Percentiles rank a stretch among this genome's conserved stretches.
phyloP scores from a whole-genome alignment of 2,797 vertebrate genomes.

The Takifugu ocellatus region DNA sequence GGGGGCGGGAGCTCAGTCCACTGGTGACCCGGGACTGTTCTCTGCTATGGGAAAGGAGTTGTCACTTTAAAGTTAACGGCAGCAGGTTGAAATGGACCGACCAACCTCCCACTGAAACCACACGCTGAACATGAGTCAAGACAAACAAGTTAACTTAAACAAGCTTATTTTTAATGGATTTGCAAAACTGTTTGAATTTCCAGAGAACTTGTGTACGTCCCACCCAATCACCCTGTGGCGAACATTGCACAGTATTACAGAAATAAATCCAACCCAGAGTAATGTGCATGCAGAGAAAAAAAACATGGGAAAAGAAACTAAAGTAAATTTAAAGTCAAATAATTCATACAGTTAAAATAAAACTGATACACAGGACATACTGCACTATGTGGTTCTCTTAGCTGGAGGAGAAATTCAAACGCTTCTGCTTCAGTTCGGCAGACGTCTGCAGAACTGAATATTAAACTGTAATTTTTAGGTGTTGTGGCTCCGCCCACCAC shows the following conservation, averaged over 20 bases:
- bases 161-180: conserved; percentile 85
- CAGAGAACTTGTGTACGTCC: conserved; percentile 75
- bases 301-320: conserved; percentile 19
- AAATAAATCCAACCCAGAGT: conserved; percentile 74
- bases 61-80: no score
- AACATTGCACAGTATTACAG: conserved; percentile 74
- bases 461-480: conserved; percentile 68
- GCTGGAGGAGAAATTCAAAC: conserved; percentile 76
- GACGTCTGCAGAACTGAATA: conserved; percentile 48
- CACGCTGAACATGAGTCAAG: conserved; percentile 48
- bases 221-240: conserved; percentile 72
- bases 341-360: conserved; percentile 69
- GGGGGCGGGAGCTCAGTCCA: no score
- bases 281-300: conserved; percentile 75
- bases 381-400: conserved; percentile 73
- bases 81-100: no score
- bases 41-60: no score
- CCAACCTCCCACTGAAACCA: no score
- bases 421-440: conserved; percentile 55
- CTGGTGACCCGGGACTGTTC: no score
- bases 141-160: conserved; percentile 79
- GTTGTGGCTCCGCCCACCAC: conserved; percentile 68
- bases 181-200: conserved; percentile 84
- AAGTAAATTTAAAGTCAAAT: conserved; percentile 30
- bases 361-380: conserved; percentile 66